Evolutionary conservation across 2,888 invertebrate genomes (phyloP).

Genomic region (Limnephilus marmoratus): DNA sequence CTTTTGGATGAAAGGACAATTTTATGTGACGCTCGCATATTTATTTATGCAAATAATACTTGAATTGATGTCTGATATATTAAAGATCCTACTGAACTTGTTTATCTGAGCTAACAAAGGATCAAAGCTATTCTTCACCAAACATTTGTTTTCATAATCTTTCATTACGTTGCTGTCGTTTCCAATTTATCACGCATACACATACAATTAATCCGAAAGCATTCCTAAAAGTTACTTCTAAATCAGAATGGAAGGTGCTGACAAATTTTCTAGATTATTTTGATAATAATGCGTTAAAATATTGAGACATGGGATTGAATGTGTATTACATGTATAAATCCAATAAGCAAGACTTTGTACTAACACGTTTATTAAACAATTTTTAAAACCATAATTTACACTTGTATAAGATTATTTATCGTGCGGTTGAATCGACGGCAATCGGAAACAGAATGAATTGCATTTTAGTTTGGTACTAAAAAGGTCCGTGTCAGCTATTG

Average conservation of each 20-base stretch:
- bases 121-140: not conserved
- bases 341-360: no score
- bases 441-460: no score
- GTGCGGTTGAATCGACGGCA: no score
- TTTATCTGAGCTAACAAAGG: constrained; percentile 7
- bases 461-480: no score
- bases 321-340: no score
- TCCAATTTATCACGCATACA: not conserved
- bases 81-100: constrained; percentile 32
- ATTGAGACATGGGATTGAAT: not conserved
- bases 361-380: no score
- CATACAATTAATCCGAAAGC: not conserved
- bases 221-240: not conserved
- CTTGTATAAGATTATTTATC: no score
- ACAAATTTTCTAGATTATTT: not conserved
- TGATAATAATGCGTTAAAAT: not conserved
- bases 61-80: constrained; percentile 4
- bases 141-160: constrained; percentile 24
- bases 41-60: not conserved
- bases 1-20: not conserved
- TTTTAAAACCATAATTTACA: no score
- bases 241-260: not conserved
- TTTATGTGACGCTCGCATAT: not conserved
- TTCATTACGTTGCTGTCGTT: constrained; percentile 6
- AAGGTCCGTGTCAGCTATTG: no score